Percentiles rank a stretch among this genome's conserved stretches.
Evolutionary conservation across 2,888 invertebrate genomes (phyloP).

Genomic region (Spilarctia lutea): DNA sequence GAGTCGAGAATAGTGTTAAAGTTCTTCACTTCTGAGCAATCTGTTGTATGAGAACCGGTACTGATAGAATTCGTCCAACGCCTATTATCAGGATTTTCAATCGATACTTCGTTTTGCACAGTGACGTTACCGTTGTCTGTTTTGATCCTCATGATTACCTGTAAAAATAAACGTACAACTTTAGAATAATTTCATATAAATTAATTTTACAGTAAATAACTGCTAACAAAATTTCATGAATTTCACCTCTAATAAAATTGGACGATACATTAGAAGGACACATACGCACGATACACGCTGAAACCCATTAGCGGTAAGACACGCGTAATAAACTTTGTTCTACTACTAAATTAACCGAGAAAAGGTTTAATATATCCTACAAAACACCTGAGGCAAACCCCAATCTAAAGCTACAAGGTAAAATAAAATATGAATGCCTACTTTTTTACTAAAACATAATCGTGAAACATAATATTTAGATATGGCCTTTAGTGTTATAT

Average conservation of each 20-base stretch:
- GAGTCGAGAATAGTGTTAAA: constrained; percentile 58
- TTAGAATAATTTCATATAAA: not conserved
- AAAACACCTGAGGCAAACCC: constrained; percentile 23
- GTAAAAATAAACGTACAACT: constrained; percentile 45
- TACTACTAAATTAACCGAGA: constrained; percentile 6
- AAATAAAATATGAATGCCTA: constrained; percentile 19
- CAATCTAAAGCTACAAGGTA: constrained; percentile 12
- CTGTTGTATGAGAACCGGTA: constrained; percentile 54
- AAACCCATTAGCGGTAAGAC: constrained; percentile 14
- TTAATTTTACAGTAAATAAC: not conserved
- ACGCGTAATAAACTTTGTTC: constrained; percentile 15
- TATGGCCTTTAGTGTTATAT: constrained; percentile 35
- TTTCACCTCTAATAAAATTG: not conserved
- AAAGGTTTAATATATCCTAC: constrained; percentile 15
- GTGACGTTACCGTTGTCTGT: constrained; percentile 76
- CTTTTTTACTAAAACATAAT: constrained; percentile 10
- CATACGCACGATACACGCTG: constrained; percentile 6
- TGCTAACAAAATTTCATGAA: not conserved
- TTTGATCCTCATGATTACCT: constrained; percentile 80
- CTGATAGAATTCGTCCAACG: constrained; percentile 60
- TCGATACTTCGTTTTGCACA: constrained; percentile 57
- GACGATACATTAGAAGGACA: not conserved
- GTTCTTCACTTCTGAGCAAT: constrained; percentile 59
- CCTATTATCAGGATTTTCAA: constrained; percentile 55
- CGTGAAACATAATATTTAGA: constrained; percentile 24